Conservation (phyloP, 2,113 vertebrate species). For the Macquaria ambigua region DNA sequence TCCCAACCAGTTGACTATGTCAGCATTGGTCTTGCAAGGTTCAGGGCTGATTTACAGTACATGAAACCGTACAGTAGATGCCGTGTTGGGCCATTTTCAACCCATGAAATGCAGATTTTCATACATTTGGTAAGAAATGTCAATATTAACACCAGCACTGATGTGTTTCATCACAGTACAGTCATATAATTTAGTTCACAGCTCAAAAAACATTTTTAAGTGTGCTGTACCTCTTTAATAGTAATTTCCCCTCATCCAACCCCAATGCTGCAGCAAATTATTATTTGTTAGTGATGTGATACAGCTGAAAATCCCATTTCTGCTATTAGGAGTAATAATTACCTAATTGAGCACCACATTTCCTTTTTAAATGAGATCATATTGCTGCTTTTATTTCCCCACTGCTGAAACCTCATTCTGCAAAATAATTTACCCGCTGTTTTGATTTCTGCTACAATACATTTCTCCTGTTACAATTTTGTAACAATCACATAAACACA, state of each 20-base stretch:
- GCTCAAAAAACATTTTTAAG: too few relatives aligned
- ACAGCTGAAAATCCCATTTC: background rate
- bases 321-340: conserved; percentile 20
- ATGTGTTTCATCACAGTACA: too few relatives aligned
- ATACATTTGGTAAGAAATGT: too few relatives aligned
- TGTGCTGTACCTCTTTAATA: background rate
- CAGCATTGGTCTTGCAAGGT: too few relatives aligned
- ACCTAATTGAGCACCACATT: background rate
- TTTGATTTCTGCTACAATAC: background rate
- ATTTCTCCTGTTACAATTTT: background rate
- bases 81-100: too few relatives aligned
- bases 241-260: background rate
- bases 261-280: background rate
- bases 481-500: background rate
- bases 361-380: conserved; percentile 1
- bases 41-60: too few relatives aligned
- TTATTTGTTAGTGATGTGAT: conserved; percentile 2
- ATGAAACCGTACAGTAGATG: too few relatives aligned
- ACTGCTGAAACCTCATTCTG: background rate
- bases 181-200: too few relatives aligned
- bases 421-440: background rate
- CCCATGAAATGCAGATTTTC: too few relatives aligned
- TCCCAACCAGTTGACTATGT: too few relatives aligned
- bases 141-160: too few relatives aligned
- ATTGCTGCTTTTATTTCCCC: background rate